Conservation (phyloP, 2,113 vertebrate species). For the Limnothrissa miodon region DNA sequence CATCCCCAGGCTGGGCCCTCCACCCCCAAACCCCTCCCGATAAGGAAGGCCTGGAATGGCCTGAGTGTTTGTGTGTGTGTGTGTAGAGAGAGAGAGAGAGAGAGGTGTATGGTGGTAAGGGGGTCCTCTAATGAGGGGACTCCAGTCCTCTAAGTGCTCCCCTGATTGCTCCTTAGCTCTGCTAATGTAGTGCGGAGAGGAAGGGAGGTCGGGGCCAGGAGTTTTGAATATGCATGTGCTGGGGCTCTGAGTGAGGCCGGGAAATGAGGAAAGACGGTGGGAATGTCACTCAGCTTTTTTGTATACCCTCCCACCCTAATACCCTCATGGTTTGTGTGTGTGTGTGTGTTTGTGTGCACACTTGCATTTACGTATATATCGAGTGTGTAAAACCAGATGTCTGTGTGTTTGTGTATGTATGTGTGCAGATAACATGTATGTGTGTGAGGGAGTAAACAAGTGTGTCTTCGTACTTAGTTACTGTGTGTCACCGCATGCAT, state of each 20-base stretch:
- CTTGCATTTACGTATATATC: no score
- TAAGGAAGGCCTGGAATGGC: neutral
- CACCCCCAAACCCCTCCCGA: neutral
- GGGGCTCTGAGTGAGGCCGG: neutral
- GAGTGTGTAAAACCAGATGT: neutral
- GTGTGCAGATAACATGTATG: neutral
- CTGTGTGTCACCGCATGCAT: neutral
- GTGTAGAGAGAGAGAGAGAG: neutral
- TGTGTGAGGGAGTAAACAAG: neutral
- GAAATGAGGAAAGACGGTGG: neutral
- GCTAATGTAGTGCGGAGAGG: neutral
- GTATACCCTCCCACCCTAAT: neutral
- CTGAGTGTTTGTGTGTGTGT: neutral
- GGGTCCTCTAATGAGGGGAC: neutral
- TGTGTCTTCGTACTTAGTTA: neutral
- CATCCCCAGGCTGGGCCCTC: neutral
- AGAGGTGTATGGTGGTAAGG: neutral
- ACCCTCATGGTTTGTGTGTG: neutral
- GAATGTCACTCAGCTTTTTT: neutral
- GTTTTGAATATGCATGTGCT: conserved; percentile 2
- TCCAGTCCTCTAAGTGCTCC: conserved; percentile 1
- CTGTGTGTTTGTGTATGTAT: neutral
- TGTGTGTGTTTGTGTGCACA: neutral
- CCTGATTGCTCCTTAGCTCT: neutral
- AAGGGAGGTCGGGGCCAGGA: neutral